phyloP scores from a whole-genome alignment of 23 tunicate species.

The Clavelina lepadiformis region DNA sequence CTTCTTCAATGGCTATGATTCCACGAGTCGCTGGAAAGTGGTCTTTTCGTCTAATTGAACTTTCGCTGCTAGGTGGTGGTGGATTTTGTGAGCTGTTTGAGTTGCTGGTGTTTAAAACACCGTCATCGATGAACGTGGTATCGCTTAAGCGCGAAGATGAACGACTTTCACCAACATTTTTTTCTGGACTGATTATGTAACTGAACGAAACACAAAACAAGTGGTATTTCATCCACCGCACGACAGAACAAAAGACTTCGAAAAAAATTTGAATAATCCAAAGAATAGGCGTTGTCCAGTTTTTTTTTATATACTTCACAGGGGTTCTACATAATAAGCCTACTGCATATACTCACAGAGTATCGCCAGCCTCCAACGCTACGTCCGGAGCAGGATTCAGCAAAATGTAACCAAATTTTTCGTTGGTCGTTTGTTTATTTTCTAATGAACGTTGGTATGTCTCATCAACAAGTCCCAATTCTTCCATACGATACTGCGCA shows the following conservation, averaged over 20 bases:
- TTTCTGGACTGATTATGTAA: constrained; percentile 44
- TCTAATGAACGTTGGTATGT: background rate
- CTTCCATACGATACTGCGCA: constrained; percentile 49
- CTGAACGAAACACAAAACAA: background rate
- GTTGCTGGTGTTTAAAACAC: too few relatives aligned
- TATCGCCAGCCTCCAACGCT: constrained; percentile 43
- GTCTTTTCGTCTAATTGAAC: too few relatives aligned
- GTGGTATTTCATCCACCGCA: background rate
- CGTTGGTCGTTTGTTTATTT: background rate
- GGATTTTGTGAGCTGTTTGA: too few relatives aligned
- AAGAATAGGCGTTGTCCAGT: background rate
- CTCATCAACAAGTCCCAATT: constrained; percentile 27
- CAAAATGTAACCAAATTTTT: constrained; percentile 56
- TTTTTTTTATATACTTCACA: background rate
- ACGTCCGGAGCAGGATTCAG: constrained; percentile 65
- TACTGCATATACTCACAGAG: constrained; percentile 38
- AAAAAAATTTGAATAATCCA: background rate
- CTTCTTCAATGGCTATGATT: too few relatives aligned
- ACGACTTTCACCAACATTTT: background rate
- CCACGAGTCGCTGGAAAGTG: too few relatives aligned
- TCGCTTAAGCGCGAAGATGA: constrained; percentile 20
- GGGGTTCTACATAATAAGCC: too few relatives aligned
- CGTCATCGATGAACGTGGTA: too few relatives aligned
- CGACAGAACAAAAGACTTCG: background rate
- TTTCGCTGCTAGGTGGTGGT: too few relatives aligned